Base-by-base conservation (phyloP, 1,140 invertebrate species). In the Hesperophylax magnus region DNA sequence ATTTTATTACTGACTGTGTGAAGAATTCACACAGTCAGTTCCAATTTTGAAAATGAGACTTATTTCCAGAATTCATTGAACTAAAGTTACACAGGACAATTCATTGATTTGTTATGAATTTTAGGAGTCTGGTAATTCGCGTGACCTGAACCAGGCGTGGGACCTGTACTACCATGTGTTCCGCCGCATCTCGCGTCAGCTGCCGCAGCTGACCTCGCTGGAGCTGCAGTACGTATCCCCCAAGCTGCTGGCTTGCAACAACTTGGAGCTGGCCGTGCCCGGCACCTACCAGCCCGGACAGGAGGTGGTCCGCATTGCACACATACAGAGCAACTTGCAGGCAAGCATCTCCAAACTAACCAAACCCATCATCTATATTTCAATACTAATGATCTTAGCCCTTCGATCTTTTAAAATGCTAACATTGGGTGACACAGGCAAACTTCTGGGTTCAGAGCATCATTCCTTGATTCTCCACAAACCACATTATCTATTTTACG, bases 91-190 rank as follows among this genome's bases (percentile, higher is more conserved):
- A 27, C 15, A 15, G 18, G n/a, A 7, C 15, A 11, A 60, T 78
- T 72, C 72, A 77, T 84, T 84, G 22, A 18, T 69, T 69, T 69
- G 39, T 39, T 27, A 3, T 69, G n/a, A 9, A 76, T 77, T 77
- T 20, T 80, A 91, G 90, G 89, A 93, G 18, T 96, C 95, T 0
- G 93, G 94, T 3, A 97, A 98, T 85, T 93, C 96, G 0, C 93
- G 97, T 76, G 97, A 99, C 85, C 89, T 99, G 24, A 98, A 98
- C 86, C 96, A 98, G 87, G 98, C 99, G 15, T 99, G 99, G 99
- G 98, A 99, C 87, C 89, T 99, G 0, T 99, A 99, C 88, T 99
- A 99, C 89, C 96, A 99, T 85, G 98, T 99, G 11, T 99, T 99
- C 87, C 92, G 98, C 65, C 93, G 97, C 76, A 99, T 99, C 84